Evolutionary conservation across 2,113 vertebrate genomes (phyloP).

Genomic region (Charina bottae): DNA sequence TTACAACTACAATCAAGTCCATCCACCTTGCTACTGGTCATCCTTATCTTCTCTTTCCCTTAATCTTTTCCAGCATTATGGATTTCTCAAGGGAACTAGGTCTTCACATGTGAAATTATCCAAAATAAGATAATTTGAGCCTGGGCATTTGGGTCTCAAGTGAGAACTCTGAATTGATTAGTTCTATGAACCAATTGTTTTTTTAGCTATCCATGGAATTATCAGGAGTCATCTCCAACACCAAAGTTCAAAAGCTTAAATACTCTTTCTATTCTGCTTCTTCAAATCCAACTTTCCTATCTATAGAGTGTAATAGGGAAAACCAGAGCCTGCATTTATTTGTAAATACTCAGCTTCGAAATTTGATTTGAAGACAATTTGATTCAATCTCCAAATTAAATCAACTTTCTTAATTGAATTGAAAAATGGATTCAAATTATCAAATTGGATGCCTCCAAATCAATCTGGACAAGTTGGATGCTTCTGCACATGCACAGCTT

Average conservation of each 20-base stretch:
- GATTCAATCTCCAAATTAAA: not conserved
- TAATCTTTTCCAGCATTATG: not conserved
- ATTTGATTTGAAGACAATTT: not conserved
- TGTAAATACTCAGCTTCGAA: not conserved
- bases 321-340: not conserved
- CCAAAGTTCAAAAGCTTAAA: not conserved
- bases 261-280: not conserved
- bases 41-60: not conserved
- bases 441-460: not conserved
- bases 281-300: not conserved
- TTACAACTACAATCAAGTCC: not conserved
- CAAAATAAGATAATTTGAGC: not conserved
- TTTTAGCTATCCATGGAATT: not conserved
- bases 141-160: not conserved
- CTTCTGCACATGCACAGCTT: not conserved
- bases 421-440: not conserved
- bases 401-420: not conserved
- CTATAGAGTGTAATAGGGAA: not conserved
- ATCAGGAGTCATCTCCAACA: not conserved
- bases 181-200: not conserved
- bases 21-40: not conserved
- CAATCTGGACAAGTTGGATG: not conserved
- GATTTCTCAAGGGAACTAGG: not conserved
- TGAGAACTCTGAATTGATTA: not conserved
- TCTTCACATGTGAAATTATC: not conserved